Evolutionary conservation across 2,888 invertebrate genomes (phyloP), one percentile per base, ranked within the genome.

Genomic region (Digitonthophagus gazella): DNA sequence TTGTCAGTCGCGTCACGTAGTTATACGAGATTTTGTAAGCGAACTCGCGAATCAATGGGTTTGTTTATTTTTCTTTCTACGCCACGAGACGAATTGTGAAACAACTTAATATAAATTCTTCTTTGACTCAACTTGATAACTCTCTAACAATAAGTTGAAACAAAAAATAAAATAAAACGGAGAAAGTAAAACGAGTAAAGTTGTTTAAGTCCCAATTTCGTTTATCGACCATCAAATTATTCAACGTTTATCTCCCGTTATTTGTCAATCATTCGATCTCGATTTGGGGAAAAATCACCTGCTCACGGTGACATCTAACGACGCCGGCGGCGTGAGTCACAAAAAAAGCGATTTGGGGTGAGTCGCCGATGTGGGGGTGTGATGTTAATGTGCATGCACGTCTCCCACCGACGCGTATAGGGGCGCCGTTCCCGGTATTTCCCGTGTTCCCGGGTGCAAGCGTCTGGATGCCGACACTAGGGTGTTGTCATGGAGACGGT

Each of bases 401-500:
- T 44, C 28, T 11, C 28, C 28, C 28, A 6, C 22, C 22, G 28
- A 6, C 28, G 3, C 28, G n/a, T n/a, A n/a, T n/a, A n/a, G n/a
- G n/a, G n/a, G n/a, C 11, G 28, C 28, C 28, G 28, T 1, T 44
- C 28, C 28, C 28, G 28, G 28, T 44, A 11, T 44, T 44, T 44
- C 28, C 28, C 28, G 28, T 44, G 28, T 44, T 4, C 6, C 28
- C 28, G 28, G 28, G 28, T 44, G 28, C 28, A 44, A 44, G 28
- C 78, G 80, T 81, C 80, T 81, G 79, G 80, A 80, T 79, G 76
- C 80, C 80, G 73, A 75, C 76, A 77, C 76, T 76, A 71, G 81
- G 81, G 82, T 79, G 83, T 83, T 81, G 83, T 80, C 83, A 81
- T 83, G 81, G 79, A 73, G 77, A 82, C 81, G 76, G 75, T 75